A percentile compares a stretch with the other conserved stretches of the same genome.
Conservation (phyloP, 2,797 vertebrate species). For the Salarias fasciatus region DNA sequence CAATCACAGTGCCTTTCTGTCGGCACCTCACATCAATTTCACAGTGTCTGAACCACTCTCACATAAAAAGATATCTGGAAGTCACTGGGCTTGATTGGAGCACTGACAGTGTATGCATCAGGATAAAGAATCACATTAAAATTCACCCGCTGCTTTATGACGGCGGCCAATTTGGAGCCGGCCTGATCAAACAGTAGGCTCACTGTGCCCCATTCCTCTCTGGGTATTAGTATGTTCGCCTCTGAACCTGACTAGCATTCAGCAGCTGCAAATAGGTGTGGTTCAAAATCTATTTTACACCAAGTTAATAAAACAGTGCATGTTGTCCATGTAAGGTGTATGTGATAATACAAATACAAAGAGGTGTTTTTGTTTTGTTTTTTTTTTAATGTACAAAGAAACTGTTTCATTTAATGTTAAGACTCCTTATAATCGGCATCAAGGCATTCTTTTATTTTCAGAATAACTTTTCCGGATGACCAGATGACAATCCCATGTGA, state of each 20-base stretch:
- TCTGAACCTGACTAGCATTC: slow-evolving; percentile 18
- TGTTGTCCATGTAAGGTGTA: not conserved
- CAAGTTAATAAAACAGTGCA: not conserved
- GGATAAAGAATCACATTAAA: slow-evolving; percentile 44
- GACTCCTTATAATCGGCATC: too few relatives aligned
- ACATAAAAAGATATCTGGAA: slow-evolving; percentile 1
- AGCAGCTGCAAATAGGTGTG: slow-evolving; percentile 7
- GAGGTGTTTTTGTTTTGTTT: too few relatives aligned
- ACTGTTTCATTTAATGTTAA: too few relatives aligned
- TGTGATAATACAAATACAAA: too few relatives aligned
- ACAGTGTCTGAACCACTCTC: not conserved
- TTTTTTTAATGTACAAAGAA: too few relatives aligned
- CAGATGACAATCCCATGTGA: too few relatives aligned
- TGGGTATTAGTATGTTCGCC: slow-evolving; percentile 22
- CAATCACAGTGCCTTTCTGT: not conserved
- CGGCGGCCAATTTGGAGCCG: slow-evolving; percentile 55
- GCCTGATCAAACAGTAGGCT: slow-evolving; percentile 56
- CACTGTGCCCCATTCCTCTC: slow-evolving; percentile 14
- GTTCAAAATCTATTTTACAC: slow-evolving; percentile 20
- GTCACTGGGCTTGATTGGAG: slow-evolving; percentile 29
- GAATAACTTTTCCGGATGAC: too few relatives aligned
- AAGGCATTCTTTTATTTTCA: too few relatives aligned
- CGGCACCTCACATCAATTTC: not conserved
- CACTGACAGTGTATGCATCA: slow-evolving; percentile 13
- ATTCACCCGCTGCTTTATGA: slow-evolving; percentile 48